A percentile compares a stretch with the other conserved stretches of the same genome.
Conservation (phyloP, 2,797 vertebrate genomes). For the Galago senegalensis region DNA sequence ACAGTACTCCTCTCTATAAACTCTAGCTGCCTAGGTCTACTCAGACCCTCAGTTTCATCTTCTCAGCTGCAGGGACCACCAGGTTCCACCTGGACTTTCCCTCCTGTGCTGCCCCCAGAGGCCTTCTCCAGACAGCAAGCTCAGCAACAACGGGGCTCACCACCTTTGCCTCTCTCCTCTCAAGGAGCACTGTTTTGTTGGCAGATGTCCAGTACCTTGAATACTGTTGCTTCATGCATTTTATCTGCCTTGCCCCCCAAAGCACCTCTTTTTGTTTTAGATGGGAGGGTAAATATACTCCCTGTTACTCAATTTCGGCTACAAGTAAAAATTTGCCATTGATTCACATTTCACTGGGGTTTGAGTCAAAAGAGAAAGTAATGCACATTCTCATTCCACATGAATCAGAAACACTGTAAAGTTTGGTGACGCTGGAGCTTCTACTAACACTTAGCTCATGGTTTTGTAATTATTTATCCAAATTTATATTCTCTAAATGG, state of each 20-base stretch:
- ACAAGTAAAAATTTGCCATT: not conserved
- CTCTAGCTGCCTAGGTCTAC: not conserved
- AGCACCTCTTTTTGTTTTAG: not conserved
- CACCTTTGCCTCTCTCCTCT: not conserved
- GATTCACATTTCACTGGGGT: not conserved
- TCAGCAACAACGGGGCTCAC: not conserved
- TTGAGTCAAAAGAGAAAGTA: not conserved
- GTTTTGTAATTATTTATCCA: slow-evolving; percentile 19
- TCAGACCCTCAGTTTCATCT: not conserved
- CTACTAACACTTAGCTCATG: not conserved
- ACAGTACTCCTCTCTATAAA: not conserved
- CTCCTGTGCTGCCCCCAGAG: not conserved
- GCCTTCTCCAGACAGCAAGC: not conserved
- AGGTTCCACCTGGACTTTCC: no score
- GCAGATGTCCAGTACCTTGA: not conserved
- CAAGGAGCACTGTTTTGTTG: not conserved
- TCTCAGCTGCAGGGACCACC: not conserved
- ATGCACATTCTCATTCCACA: not conserved
- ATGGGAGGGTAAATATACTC: not conserved
- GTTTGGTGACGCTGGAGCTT: not conserved
- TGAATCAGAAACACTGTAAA: not conserved
- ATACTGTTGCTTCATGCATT: not conserved
- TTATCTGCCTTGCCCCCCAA: not conserved
- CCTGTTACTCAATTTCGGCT: not conserved
- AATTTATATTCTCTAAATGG: slow-evolving; percentile 4